These are phyloP conservation scores for Resseliella maxima DNA, from an alignment of 2,888 invertebrate species.

Conservation along the genomic window DNA sequence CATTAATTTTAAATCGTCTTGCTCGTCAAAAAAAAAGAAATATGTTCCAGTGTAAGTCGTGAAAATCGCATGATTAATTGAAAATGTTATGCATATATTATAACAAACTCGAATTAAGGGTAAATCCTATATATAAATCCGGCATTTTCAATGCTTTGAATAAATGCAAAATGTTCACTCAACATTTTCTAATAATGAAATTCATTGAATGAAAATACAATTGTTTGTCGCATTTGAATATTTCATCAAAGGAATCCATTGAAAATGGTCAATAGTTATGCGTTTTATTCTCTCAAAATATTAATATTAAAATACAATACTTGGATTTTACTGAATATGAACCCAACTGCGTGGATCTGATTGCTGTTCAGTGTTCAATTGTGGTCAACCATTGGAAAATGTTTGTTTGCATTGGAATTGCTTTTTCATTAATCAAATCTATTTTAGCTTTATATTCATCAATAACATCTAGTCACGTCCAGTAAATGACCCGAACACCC, in stretches of 20 bases:
- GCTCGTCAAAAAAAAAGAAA: neutral
- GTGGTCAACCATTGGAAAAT: neutral
- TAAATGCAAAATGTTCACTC: too few species aligned
- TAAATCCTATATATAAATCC: neutral
- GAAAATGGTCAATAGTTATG: too few species aligned
- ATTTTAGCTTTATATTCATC: neutral
- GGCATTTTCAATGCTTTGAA: too few species aligned
- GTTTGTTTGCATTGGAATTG: neutral
- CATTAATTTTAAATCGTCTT: neutral
- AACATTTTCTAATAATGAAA: too few species aligned
- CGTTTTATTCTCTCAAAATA: too few species aligned
- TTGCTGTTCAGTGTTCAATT: neutral
- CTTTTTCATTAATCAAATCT: constrained; percentile 30
- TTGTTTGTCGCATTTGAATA: too few species aligned
- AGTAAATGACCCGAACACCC: neutral
- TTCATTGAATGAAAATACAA: too few species aligned
- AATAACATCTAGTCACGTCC: neutral
- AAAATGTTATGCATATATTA: neutral
- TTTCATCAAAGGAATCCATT: too few species aligned
- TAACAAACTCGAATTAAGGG: neutral
- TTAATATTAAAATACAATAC: too few species aligned
- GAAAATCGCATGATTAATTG: neutral
- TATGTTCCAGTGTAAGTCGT: neutral
- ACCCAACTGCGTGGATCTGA: neutral
- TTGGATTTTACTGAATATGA: neutral